phyloP scores from a whole-genome alignment of 1,140 invertebrate species.

The Drosophila asahinai region DNA sequence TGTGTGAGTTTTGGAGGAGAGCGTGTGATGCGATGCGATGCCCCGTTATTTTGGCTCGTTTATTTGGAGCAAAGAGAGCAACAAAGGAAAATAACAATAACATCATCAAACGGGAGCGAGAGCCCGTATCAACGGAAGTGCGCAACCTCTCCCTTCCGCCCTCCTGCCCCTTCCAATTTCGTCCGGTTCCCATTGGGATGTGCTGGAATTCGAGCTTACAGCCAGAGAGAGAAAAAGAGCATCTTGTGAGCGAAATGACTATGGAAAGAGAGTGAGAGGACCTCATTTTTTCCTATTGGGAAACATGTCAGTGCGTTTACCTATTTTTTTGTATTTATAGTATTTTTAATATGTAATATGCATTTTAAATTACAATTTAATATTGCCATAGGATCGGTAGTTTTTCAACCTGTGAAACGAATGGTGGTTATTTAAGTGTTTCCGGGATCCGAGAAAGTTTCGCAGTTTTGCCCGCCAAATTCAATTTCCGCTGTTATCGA shows the following conservation, averaged over 20 bases:
- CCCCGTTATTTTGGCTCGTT: conserved; percentile 26
- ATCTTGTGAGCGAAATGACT: background rate
- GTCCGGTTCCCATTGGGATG: conserved; percentile 8
- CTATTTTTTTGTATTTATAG: too few relatives aligned
- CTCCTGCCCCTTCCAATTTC: background rate
- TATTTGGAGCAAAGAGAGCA: conserved; percentile 28
- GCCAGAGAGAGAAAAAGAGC: background rate
- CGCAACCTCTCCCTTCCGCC: conserved; percentile 1
- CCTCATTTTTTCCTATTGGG: background rate
- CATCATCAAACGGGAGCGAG: conserved; percentile 4
- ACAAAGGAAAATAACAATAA: conserved; percentile 13
- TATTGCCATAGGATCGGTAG: too few relatives aligned
- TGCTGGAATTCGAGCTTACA: conserved; percentile 25
- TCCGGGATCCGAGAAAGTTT: too few relatives aligned
- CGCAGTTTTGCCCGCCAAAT: too few relatives aligned
- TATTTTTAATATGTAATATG: too few relatives aligned
- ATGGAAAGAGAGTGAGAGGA: background rate
- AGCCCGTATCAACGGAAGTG: conserved; percentile 23
- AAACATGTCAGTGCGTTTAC: conserved; percentile 17
- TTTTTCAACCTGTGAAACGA: too few relatives aligned
- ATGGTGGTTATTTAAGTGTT: too few relatives aligned
- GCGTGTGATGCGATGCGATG: conserved; percentile 21
- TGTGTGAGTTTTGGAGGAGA: background rate
- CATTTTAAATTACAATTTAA: too few relatives aligned
- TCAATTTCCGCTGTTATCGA: background rate